Evolutionary conservation across 2,113 vertebrate genomes (phyloP), one percentile per base, ranked within the genome.

Genomic region (Toxotes chatareus): DNA sequence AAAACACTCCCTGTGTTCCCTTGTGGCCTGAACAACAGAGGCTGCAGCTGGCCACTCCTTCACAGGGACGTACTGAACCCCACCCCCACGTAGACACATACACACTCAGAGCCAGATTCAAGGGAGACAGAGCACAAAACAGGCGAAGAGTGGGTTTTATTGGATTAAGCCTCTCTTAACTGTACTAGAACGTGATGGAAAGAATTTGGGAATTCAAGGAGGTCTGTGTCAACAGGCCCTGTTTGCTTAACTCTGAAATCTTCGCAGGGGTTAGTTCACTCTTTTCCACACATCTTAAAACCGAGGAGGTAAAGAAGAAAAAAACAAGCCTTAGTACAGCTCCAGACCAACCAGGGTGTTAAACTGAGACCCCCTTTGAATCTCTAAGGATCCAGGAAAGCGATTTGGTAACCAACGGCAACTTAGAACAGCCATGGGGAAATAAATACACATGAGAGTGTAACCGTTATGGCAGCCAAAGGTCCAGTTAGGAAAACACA

Each of bases 151-250:
- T 40, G 9, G 14, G 72, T 86, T 89, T 94, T 93, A 92, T 88
- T 91, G 93, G 92, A 94, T 94, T 92, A 93, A 87, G 84, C 19
- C 76, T 89, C 85, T 92, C 88, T 92, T 90, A 90, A 89, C 89
- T 90, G 85, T 90, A 73, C 89, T 76, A 79, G 77, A 91, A 80
- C 78, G 65, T 85, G 87, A 85, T 83, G 89, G 86, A 88, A 92
- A 85, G 88, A 88, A 89, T 92, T 89, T 47, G 65, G 87, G 78
- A 86, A 89, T 67, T 82, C 65, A 53, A 89, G 86, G 85, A 88
- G 90, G 84, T 89, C 92, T 93, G 85, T 85, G 79, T 91, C 88
- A 86, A 92, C 89, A 89, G 84, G 83, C n/a, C 57, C 46, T 92
- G 79, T 90, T 93, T 92, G 90, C 68, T 88, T 89, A 87, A 91